Conservation (phyloP, 2,888 invertebrate genomes). For the Pinctada fucata region DNA sequence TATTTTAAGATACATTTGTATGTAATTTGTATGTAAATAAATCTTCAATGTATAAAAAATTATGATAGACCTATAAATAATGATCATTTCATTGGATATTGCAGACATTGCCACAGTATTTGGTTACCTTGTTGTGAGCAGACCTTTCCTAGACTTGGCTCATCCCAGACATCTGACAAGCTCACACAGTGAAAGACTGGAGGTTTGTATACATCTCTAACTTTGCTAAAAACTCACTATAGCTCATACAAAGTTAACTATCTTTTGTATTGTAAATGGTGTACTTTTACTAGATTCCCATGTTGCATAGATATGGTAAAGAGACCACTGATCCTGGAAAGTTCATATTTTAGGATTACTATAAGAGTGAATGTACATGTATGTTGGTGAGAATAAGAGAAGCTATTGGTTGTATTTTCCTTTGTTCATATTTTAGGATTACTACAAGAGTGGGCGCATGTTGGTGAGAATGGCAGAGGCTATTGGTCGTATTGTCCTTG, state of each 20-base stretch:
- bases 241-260: too few species aligned
- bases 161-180: slow-evolving; percentile 83
- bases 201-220: slow-evolving; percentile 78
- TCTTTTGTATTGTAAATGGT: too few species aligned
- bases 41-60: too few species aligned
- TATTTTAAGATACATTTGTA: too few species aligned
- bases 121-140: slow-evolving; percentile 95
- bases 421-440: slow-evolving; percentile 81
- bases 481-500: slow-evolving; percentile 94
- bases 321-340: too few species aligned
- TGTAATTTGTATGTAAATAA: too few species aligned
- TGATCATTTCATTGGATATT: too few species aligned
- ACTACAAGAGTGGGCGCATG: slow-evolving; percentile 98
- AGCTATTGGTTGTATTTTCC: slow-evolving; percentile 90
- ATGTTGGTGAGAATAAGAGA: slow-evolving; percentile 98
- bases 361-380: slow-evolving; percentile 89
- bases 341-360: slow-evolving; percentile 85
- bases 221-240: not conserved
- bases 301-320: too few species aligned
- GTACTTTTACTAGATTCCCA: too few species aligned
- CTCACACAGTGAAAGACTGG: slow-evolving; percentile 87
- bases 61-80: too few species aligned
- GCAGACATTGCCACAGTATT: slow-evolving; percentile 95
- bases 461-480: slow-evolving; percentile 97
- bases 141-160: slow-evolving; percentile 90